These are phyloP conservation scores for Acanthochromis polyacanthus DNA, from an alignment of 2,113 vertebrate species.

Conservation along the genomic window DNA sequence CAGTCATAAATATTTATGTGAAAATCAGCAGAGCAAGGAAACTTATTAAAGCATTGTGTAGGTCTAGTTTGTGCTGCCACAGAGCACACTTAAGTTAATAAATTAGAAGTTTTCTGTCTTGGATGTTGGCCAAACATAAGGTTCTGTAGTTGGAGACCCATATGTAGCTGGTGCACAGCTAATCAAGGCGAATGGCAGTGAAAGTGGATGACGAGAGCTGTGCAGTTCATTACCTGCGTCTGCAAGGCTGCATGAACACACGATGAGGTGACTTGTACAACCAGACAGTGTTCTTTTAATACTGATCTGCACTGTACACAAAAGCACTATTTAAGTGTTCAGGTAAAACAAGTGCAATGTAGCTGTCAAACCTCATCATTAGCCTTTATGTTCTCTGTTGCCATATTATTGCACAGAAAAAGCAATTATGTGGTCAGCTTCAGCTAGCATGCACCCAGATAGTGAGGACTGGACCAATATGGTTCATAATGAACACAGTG, in stretches of 20 bases:
- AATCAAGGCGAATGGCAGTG: constrained; percentile 11
- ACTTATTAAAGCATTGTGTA: constrained; percentile 49
- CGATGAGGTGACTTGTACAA: not conserved
- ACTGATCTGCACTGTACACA: not conserved
- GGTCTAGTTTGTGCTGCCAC: constrained; percentile 39
- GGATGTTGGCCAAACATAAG: constrained; percentile 48
- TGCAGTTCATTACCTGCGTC: constrained; percentile 30
- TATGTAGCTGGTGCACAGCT: constrained; percentile 22
- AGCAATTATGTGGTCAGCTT: constrained; percentile 14
- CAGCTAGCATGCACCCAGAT: not conserved
- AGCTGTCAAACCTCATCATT: constrained; percentile 21
- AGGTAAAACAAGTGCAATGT: not conserved
- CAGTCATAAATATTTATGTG: constrained; percentile 61
- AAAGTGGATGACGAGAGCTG: constrained; percentile 6
- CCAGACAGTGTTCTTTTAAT: not conserved
- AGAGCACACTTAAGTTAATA: constrained; percentile 40
- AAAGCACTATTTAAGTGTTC: constrained; percentile 10
- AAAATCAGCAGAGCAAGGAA: constrained; percentile 43
- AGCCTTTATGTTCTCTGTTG: constrained; percentile 15
- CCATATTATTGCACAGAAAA: constrained; percentile 35
- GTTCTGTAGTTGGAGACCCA: constrained; percentile 18
- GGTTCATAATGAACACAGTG: constrained; percentile 47
- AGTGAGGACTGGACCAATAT: constrained; percentile 18
- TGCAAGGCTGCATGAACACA: constrained; percentile 14
- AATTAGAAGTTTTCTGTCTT: constrained; percentile 41